Percentiles rank a stretch among this genome's conserved stretches.
phyloP scores from a whole-genome alignment of 1,140 invertebrate species.

The Listronotus bonariensis region DNA sequence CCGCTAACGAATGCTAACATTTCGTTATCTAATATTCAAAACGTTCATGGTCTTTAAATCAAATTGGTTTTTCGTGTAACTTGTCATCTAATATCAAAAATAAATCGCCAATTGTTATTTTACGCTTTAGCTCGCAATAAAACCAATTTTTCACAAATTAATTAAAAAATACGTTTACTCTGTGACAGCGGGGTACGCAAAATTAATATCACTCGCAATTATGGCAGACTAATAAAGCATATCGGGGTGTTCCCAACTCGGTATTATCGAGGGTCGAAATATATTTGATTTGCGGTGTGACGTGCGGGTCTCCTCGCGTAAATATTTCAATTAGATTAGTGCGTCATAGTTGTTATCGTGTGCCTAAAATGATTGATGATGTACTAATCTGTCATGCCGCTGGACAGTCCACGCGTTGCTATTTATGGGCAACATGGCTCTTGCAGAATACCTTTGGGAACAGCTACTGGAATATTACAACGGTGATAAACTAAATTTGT shows the following conservation, averaged over 20 bases:
- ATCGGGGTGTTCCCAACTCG: conserved; percentile 6
- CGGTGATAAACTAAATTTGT: no score
- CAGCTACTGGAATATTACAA: not conserved
- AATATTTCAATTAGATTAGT: conserved; percentile 53
- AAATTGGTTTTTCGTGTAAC: no score
- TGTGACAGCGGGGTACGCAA: not conserved
- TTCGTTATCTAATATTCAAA: no score
- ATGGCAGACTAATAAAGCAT: conserved; percentile 27
- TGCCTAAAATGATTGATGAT: conserved; percentile 52
- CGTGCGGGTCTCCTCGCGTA: conserved; percentile 34
- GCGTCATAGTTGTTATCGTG: conserved; percentile 45
- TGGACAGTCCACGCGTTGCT: conserved; percentile 50
- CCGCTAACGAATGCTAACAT: no score
- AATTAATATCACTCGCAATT: conserved; percentile 24
- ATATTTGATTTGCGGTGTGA: conserved; percentile 41
- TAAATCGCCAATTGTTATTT: no score
- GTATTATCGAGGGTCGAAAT: conserved; percentile 30
- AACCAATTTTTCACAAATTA: conserved; percentile 3
- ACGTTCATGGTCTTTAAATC: no score
- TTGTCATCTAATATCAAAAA: no score
- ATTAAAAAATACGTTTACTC: conserved; percentile 10
- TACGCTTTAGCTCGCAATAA: no score
- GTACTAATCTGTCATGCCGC: conserved; percentile 55
- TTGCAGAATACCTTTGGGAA: conserved; percentile 36
- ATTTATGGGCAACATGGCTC: conserved; percentile 49